Percentiles rank a stretch among this genome's conserved stretches.
Conservation (phyloP, 2,113 vertebrate species). For the Corvus moneduloides region DNA sequence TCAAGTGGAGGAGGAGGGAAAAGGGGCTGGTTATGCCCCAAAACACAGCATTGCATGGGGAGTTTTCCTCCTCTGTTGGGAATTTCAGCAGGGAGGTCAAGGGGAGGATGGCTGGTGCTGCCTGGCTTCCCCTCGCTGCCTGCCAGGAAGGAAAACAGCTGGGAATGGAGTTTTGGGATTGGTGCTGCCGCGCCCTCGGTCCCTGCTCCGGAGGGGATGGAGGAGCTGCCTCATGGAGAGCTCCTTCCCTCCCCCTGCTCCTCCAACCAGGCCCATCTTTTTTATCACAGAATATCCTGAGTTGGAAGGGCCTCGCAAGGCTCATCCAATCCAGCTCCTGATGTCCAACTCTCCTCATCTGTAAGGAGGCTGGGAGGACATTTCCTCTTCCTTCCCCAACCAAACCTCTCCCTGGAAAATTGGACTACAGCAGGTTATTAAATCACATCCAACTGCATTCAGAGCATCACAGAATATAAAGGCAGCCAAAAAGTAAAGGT, state of each 20-base stretch:
- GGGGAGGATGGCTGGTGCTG: not conserved
- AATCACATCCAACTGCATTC: not conserved
- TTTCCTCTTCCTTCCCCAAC: not conserved
- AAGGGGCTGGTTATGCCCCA: not conserved
- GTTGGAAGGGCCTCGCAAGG: not conserved
- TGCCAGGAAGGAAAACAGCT: not conserved
- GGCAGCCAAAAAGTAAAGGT: not conserved
- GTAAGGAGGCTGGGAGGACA: not conserved
- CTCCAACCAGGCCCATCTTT: not conserved
- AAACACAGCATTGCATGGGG: not conserved
- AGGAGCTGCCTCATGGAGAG: not conserved
- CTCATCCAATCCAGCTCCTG: not conserved
- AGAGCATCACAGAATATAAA: not conserved
- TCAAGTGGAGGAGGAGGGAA: not conserved
- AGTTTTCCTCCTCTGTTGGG: not conserved
- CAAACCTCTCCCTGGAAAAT: not conserved
- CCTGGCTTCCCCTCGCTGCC: not conserved
- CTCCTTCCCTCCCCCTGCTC: not conserved
- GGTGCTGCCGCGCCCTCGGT: accelerated
- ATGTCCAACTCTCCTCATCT: not conserved
- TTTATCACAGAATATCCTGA: not conserved
- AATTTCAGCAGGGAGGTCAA: not conserved
- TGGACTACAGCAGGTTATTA: not conserved
- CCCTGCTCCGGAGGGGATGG: not conserved
- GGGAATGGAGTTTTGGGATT: not conserved